Base-by-base conservation (phyloP, 2,888 invertebrate genomes). In the Drosophila nr. perissopoda region DNA sequence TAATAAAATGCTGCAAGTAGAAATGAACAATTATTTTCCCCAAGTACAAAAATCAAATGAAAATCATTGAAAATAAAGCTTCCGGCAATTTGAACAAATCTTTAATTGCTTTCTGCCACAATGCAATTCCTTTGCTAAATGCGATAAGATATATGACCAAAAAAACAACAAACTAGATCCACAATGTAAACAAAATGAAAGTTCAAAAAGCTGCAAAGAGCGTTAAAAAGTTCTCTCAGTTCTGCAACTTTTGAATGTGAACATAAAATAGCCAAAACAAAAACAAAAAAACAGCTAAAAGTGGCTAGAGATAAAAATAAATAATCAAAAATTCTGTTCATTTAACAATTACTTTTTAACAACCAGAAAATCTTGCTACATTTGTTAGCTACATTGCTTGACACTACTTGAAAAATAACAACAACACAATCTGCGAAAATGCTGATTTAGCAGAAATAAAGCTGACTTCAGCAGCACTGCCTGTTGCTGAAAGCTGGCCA, bases 1-100 rank as follows among this genome's bases (percentile, higher is more conserved):
- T 72, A 82, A 51, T 87, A 89, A 89, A 88, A 87, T 87, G 86
- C 88, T 89, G 79, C 4, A 79, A 76, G 16, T 16, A 42, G 7
- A 29, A 58, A 59, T 57, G 4, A n/a, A 21, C 46, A 36, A 2
- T 48, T 33, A 7, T 18, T 56, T 18, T 53, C 18, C 18, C 33
- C 25, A 68, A 29, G 46, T 38, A 29, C 53, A 38, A 52, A 58
- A 67, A 57, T 68, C 40, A 21, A 29, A 18, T 49, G 16, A 31
- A 36, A 67, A 56, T 34, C 36, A 38, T n/a, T 29, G 25, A 25
- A 53, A 34, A 52, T 49, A 54, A 40, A 33, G 36, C 46, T 74
- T 76, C 76, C 76, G 64, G 42, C 57, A 64, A 11, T 53, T 64
- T 51, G 10, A 27, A 53, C 56, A 46, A 38, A 59, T 31, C 8